phyloP scores from a whole-genome alignment of 2,888 invertebrate species.

The Leptogaster cylindrica region DNA sequence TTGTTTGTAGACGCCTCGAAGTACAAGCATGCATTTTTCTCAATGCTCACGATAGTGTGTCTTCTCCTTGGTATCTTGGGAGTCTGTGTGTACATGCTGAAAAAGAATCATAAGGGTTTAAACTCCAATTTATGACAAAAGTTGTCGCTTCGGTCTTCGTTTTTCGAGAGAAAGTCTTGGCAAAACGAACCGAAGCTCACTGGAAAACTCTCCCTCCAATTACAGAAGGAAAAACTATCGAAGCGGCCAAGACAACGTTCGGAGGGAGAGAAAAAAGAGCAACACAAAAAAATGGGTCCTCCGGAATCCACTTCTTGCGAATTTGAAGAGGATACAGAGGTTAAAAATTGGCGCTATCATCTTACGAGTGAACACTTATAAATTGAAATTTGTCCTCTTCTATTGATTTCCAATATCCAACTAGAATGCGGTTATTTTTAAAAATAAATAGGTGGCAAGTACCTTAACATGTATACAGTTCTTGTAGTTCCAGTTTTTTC shows the following conservation, averaged over 20 bases:
- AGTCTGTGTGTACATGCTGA: conserved; percentile 58
- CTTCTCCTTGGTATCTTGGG: conserved; percentile 57
- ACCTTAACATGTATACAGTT: too few species aligned
- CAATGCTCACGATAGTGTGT: conserved; percentile 58
- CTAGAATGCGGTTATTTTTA: too few species aligned
- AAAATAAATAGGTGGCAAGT: too few species aligned
- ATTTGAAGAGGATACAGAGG: conserved; percentile 51
- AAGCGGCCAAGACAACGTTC: conserved; percentile 29
- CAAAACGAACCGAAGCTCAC: conserved; percentile 27
- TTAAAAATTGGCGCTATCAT: conserved; percentile 62
- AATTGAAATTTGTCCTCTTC: too few species aligned
- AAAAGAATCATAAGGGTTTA: conserved; percentile 53
- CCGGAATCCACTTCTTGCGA: conserved; percentile 43
- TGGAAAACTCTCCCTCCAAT: conserved; percentile 7
- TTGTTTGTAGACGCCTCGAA: conserved; percentile 55
- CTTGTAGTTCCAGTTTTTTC: too few species aligned
- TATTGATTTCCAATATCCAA: too few species aligned
- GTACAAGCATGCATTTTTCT: conserved; percentile 61
- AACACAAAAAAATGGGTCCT: conserved; percentile 31
- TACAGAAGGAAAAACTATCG: conserved; percentile 11
- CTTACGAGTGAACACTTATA: conserved; percentile 61
- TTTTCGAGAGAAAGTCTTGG: conserved; percentile 51
- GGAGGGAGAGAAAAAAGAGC: not conserved
- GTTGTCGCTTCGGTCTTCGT: conserved; percentile 58
- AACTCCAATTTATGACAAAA: conserved; percentile 56